Percentiles rank a stretch among this genome's conserved stretches.
Evolutionary conservation across 2,888 invertebrate species (phyloP).

Genomic region (Acanthosepion lycidas): DNA sequence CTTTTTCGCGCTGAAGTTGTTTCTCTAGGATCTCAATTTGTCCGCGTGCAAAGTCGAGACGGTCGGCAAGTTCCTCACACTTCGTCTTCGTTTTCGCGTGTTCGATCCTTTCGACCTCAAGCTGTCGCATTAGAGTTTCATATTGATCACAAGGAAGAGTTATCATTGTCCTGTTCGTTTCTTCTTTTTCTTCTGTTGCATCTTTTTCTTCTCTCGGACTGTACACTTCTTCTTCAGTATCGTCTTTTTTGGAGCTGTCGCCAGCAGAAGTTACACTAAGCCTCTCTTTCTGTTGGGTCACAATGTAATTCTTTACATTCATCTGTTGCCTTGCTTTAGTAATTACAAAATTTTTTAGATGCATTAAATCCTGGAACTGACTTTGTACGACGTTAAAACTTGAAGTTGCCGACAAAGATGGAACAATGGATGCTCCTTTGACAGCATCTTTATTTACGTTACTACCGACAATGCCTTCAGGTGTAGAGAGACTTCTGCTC

Average conservation of each 20-base stretch:
- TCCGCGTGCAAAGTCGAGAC: constrained; percentile 63
- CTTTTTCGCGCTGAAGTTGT: constrained; percentile 65
- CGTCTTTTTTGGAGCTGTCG: not conserved
- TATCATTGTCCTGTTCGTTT: not conserved
- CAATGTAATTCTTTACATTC: not conserved
- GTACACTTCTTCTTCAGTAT: not conserved
- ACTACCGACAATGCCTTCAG: not conserved
- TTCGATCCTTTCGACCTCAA: constrained; percentile 61
- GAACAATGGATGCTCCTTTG: not conserved
- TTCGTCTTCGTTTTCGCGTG: constrained; percentile 61
- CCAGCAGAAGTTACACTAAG: not conserved
- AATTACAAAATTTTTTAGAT: not conserved
- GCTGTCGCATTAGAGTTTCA: not conserved
- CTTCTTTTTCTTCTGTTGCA: not conserved
- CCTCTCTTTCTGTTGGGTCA: not conserved
- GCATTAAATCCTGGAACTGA: not conserved
- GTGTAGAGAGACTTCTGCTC: not conserved
- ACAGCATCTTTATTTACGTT: not conserved
- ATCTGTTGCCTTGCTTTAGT: not conserved
- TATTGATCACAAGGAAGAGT: not conserved
- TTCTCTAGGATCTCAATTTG: constrained; percentile 62
- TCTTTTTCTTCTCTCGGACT: not conserved
- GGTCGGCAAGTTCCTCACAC: constrained; percentile 62
- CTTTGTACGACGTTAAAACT: not conserved
- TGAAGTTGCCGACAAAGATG: not conserved